Base-by-base conservation (phyloP, 2,888 invertebrate genomes). In the Helobdella robusta region DNA sequence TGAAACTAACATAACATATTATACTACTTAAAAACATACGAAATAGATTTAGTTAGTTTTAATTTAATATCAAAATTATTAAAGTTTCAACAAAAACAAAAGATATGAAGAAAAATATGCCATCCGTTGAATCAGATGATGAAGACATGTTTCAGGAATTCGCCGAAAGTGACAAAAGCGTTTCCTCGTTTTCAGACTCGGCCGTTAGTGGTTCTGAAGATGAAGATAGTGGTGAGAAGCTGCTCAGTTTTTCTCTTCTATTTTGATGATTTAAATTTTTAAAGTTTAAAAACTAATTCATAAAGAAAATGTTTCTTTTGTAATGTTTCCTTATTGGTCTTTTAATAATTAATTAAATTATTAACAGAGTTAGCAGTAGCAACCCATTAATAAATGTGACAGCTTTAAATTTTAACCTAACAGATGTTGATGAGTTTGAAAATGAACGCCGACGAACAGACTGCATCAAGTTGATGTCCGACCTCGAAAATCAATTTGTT, bases 371-470 rank as follows among this genome's bases (percentile, higher is more conserved):
- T n/a, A n/a, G n/a, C n/a, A n/a, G n/a, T n/a, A n/a, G n/a, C n/a
- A n/a, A n/a, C n/a, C n/a, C n/a, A n/a, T n/a, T n/a, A n/a, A n/a
- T n/a, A n/a, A n/a, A n/a, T n/a, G n/a, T n/a, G n/a, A n/a, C n/a
- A n/a, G n/a, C n/a, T n/a, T n/a, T n/a, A n/a, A n/a, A n/a, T n/a
- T n/a, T n/a, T n/a, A n/a, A n/a, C n/a, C n/a, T n/a, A n/a, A n/a
- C n/a, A 61, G 61, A 61, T 25, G 15, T 61, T 15, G 61, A 61
- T 44, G 61, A 61, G 30, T 23, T 46, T 44, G 61, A 61, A n/a
- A 35, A 25, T 20, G 44, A 61, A n/a, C 40, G 61, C 8, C 8
- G 32, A 28, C 20, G 61, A 25, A 28, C 25, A 44, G 61, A 61
- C 4, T 61, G 36, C 30, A 25, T 61, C n/a, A 46, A 61, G 18